Percentiles rank a stretch among this genome's conserved stretches.
Evolutionary conservation across 2,888 invertebrate genomes (phyloP).

Genomic region (Rhogogaster chlorosoma): DNA sequence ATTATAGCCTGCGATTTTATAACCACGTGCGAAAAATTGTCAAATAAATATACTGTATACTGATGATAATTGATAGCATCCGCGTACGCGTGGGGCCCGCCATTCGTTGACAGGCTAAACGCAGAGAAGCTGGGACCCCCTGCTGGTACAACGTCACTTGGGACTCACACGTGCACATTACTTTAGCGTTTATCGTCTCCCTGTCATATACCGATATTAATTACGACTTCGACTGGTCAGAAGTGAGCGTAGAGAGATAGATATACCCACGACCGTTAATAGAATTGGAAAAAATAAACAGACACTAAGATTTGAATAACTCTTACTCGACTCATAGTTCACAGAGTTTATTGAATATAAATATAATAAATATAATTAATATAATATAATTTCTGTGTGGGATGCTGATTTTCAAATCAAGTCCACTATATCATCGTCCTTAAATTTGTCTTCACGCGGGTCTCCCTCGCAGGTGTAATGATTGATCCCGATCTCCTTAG

Average conservation of each 20-base stretch:
- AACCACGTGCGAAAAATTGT: neutral
- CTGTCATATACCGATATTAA: constrained; percentile 49
- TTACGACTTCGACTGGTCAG: constrained; percentile 15
- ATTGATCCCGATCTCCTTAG: neutral
- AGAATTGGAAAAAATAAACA: constrained; percentile 22
- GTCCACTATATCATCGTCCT: neutral
- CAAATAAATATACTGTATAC: constrained; percentile 15
- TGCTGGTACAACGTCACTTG: constrained; percentile 46
- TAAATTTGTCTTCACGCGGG: neutral
- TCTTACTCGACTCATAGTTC: neutral
- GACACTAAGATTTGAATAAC: constrained; percentile 34
- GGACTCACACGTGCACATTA: constrained; percentile 47
- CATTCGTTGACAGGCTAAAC: constrained; percentile 45
- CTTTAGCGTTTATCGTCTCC: constrained; percentile 41
- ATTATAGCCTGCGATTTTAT: neutral
- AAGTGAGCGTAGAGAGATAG: constrained; percentile 19
- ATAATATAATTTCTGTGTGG: neutral
- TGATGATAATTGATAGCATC: constrained; percentile 37
- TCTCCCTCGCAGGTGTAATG: neutral
- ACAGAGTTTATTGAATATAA: neutral
- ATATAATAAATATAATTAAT: no score
- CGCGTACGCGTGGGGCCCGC: constrained; percentile 33
- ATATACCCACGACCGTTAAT: constrained; percentile 5
- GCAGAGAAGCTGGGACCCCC: constrained; percentile 41
- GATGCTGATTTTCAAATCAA: neutral